phyloP scores from a whole-genome alignment of 2,888 invertebrate species.

The Sarcophaga subvicina region DNA sequence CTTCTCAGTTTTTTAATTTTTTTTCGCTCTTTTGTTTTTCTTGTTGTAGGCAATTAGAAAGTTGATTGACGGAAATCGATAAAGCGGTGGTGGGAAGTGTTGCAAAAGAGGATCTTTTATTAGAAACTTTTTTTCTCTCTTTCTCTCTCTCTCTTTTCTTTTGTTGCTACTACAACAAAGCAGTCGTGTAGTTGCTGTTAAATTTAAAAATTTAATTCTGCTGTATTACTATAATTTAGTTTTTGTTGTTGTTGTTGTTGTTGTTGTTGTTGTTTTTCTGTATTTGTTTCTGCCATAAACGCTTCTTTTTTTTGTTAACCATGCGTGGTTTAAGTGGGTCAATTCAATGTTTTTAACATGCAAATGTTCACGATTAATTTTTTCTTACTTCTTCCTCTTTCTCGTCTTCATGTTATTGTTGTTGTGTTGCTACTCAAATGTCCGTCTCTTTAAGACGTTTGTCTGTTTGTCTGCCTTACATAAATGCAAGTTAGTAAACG shows the following conservation, averaged over 20 bases:
- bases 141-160: neutral
- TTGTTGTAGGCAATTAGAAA: conserved; percentile 77
- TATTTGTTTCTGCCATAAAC: too few relatives aligned
- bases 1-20: neutral
- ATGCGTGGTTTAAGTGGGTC: conserved; percentile 69
- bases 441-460: conserved; percentile 6
- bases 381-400: too few relatives aligned
- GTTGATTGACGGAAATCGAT: conserved; percentile 72
- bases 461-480: neutral
- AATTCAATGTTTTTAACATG: conserved; percentile 59
- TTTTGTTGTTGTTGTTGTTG: conserved; percentile 28
- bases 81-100: conserved; percentile 63
- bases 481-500: conserved; percentile 21
- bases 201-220: neutral
- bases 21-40: conserved; percentile 67
- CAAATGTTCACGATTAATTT: conserved; percentile 50
- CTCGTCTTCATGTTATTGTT: too few relatives aligned
- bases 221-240: conserved; percentile 25
- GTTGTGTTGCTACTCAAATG: too few relatives aligned
- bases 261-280: neutral
- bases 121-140: neutral
- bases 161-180: too few relatives aligned
- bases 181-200: neutral
- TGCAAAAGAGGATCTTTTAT: conserved; percentile 63
- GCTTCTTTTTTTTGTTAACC: conserved; percentile 34